Evolutionary conservation across 2,888 invertebrate species (phyloP).

Genomic region (Carabus problematicus): DNA sequence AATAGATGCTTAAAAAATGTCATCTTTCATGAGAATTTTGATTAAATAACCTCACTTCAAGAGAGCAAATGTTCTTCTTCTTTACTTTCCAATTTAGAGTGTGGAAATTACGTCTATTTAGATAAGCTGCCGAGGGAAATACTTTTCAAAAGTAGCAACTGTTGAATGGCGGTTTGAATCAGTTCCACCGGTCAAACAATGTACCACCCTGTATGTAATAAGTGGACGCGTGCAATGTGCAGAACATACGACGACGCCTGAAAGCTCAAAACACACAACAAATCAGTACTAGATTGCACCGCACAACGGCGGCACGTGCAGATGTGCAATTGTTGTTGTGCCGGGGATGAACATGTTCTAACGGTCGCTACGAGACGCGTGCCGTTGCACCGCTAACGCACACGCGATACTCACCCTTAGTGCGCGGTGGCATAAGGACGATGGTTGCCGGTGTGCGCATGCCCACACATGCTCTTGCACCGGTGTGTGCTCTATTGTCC

Average conservation of each 20-base stretch:
- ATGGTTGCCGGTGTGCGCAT: background rate
- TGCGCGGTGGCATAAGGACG: background rate
- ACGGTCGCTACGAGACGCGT: background rate
- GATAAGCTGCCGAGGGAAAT: too few relatives aligned
- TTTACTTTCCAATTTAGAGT: too few relatives aligned
- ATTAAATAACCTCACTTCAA: too few relatives aligned
- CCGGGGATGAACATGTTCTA: background rate
- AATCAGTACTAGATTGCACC: conserved; percentile 5
- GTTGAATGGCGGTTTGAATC: too few relatives aligned
- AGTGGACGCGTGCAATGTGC: background rate
- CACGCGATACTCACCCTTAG: background rate
- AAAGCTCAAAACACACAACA: background rate
- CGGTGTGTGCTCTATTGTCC: conserved; percentile 16
- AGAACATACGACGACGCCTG: background rate
- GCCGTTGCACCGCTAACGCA: conserved; percentile 4
- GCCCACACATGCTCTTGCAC: conserved; percentile 14
- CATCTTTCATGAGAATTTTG: too few relatives aligned
- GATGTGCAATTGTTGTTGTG: conserved; percentile 34
- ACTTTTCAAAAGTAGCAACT: too few relatives aligned
- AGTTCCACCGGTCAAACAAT: too few relatives aligned
- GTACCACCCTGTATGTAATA: too few relatives aligned
- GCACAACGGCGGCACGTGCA: conserved; percentile 33
- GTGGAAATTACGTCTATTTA: too few relatives aligned
- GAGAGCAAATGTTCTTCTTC: too few relatives aligned
- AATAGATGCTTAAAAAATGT: too few relatives aligned